Evolutionary conservation across 2,113 vertebrate species (phyloP).

Genomic region (Amia ocellicauda): DNA sequence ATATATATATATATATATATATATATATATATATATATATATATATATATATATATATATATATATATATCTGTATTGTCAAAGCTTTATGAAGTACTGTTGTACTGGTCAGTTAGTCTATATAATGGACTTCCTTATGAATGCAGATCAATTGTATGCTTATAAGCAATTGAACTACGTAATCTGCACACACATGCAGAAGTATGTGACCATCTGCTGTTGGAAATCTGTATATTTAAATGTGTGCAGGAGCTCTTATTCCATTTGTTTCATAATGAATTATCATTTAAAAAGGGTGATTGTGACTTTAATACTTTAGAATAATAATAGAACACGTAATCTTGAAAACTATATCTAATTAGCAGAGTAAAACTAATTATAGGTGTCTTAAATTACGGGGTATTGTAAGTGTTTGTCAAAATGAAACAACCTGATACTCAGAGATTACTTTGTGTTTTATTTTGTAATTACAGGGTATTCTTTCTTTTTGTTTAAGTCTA

Average conservation of each 20-base stretch:
- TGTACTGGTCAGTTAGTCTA: too few relatives aligned
- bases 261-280: neutral
- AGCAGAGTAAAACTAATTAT: slow-evolving; percentile 65
- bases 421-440: slow-evolving; percentile 65
- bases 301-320: slow-evolving; percentile 38
- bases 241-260: too few relatives aligned
- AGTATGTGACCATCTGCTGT: too few relatives aligned
- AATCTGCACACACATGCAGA: too few relatives aligned
- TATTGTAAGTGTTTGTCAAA: slow-evolving; percentile 65
- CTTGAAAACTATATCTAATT: slow-evolving; percentile 62
- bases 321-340: slow-evolving; percentile 41
- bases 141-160: neutral
- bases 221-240: too few relatives aligned
- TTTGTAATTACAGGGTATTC: slow-evolving; percentile 59
- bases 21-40: too few relatives aligned
- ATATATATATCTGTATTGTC: too few relatives aligned
- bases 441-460: slow-evolving; percentile 53
- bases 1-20: too few relatives aligned
- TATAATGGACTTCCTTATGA: neutral
- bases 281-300: slow-evolving; percentile 25
- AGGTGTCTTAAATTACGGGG: slow-evolving; percentile 65
- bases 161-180: neutral
- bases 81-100: too few relatives aligned
- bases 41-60: too few relatives aligned
- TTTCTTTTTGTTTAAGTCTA: too few relatives aligned